Evolutionary conservation across 2,797 vertebrate species (phyloP).

Genomic region (Craterocephalus amniculus): DNA sequence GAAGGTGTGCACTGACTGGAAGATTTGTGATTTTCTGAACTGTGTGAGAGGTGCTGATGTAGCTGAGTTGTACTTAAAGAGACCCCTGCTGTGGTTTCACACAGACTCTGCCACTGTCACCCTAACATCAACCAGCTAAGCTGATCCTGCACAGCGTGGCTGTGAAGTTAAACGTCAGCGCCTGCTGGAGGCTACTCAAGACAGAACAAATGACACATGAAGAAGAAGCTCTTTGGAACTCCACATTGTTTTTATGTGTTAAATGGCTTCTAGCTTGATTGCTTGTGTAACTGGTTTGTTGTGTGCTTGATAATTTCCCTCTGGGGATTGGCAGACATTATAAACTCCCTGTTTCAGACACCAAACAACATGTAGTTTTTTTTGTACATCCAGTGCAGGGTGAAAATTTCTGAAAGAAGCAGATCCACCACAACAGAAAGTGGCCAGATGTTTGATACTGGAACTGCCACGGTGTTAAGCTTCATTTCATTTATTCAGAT

Average conservation of each 20-base stretch:
- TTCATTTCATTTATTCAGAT: constrained; percentile 45
- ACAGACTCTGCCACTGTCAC: constrained; percentile 56
- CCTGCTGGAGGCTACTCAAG: constrained; percentile 52
- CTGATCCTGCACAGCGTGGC: constrained; percentile 54
- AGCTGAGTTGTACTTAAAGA: constrained; percentile 68
- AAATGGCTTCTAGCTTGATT: constrained; percentile 27
- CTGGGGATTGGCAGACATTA: constrained; percentile 1
- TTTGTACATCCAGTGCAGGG: neutral
- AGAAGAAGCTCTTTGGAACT: constrained; percentile 42
- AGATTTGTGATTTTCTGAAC: constrained; percentile 61
- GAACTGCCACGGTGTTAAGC: constrained; percentile 46
- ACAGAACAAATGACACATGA: constrained; percentile 44
- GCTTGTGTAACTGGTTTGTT: constrained; percentile 34
- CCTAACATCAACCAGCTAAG: constrained; percentile 55
- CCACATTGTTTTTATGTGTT: constrained; percentile 13
- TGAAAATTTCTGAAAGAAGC: constrained; percentile 5
- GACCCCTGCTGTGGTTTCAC: constrained; percentile 69
- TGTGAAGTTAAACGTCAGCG: constrained; percentile 59
- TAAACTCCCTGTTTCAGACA: neutral
- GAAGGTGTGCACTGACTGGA: constrained; percentile 54
- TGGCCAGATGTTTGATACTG: constrained; percentile 26
- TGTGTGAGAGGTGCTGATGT: constrained; percentile 58
- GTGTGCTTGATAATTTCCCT: constrained; percentile 16
- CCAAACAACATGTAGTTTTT: neutral
- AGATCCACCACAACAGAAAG: constrained; percentile 7